Evolutionary conservation across 2,113 vertebrate species (phyloP), one percentile per base, ranked within the genome.

Genomic region (Hydrolagus affinis): DNA sequence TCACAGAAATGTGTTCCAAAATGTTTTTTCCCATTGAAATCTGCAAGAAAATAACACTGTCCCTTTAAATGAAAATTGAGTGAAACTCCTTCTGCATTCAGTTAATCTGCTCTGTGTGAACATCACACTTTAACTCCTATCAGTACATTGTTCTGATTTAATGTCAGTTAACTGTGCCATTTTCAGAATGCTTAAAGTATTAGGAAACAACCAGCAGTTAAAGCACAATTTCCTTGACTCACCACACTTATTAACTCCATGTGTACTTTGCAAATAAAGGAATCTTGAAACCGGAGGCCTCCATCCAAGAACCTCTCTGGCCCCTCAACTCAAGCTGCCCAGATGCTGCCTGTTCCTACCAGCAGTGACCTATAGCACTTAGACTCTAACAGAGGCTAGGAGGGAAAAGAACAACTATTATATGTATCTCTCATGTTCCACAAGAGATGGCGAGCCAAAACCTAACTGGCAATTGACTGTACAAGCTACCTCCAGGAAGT

Each of bases 321-420:
- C 78, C 78, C 62, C 60, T 66, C 28, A 83, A 30, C 60, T 7
- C 32, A 62, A 83, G 78, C 15, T 83, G 78, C 19, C 78, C 78
- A 83, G 78, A 83, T 83, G 78, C 78, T 83, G 78, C 78, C 62
- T 68, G 25, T 83, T 68, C 78, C 60, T 83, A 14, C 78, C 78
- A 83, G 32, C 19, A 9, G 25, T 83, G 78, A 83, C 78, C 78
- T 83, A 25, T 30, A 83, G 62, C 78, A 83, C 78, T 64, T 28
- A 30, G 28, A 83, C 25, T 64, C 59, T 66, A 11, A 30, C 64
- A 68, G 60, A 83, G 66, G 64, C 25, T 19, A 83, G 32, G 19
- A 19, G 28, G 78, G 17, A 32, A 64, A 80, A 68, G 25, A 64
- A 83, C 64, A 28, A 32, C 78, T 66, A 25, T 83, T 60, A 83